Conservation (phyloP, 2,113 vertebrate species). For the Seriola rivoliana region DNA sequence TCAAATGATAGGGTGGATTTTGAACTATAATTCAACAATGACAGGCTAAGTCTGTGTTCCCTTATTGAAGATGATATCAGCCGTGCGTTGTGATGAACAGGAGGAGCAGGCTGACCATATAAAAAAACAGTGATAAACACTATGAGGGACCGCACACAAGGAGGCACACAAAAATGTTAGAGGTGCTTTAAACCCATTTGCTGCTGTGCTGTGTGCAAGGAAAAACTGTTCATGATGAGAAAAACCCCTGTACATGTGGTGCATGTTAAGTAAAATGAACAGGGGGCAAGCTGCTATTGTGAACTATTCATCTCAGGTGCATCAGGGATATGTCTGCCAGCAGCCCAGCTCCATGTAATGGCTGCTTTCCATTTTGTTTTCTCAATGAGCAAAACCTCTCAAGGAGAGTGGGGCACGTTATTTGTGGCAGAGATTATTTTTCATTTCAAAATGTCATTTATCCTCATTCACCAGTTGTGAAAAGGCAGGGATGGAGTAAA, state of each 20-base stretch:
- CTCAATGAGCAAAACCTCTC: constrained; percentile 70
- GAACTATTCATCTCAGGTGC: constrained; percentile 65
- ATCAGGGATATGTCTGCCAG: constrained; percentile 48
- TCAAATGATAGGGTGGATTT: constrained; percentile 70
- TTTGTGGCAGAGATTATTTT: constrained; percentile 67
- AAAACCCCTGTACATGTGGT: constrained; percentile 42
- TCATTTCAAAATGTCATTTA: constrained; percentile 70
- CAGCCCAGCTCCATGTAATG: constrained; percentile 57
- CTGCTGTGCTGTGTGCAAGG: constrained; percentile 13
- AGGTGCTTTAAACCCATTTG: constrained; percentile 49
- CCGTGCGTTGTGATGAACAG: constrained; percentile 68
- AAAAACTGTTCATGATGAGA: constrained; percentile 68
- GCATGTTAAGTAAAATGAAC: constrained; percentile 65
- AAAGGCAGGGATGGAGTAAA: constrained; percentile 17
- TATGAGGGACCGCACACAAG: constrained; percentile 39
- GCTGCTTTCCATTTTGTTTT: constrained; percentile 75
- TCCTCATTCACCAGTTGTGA: constrained; percentile 39
- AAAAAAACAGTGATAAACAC: constrained; percentile 65
- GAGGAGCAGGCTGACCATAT: constrained; percentile 68
- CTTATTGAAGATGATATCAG: constrained; percentile 85
- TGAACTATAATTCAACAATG: constrained; percentile 74
- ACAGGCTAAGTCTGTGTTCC: constrained; percentile 68
- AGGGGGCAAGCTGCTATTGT: constrained; percentile 39
- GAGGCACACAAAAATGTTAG: constrained; percentile 50
- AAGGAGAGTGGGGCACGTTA: constrained; percentile 55